These are phyloP conservation scores for Syrista parreyssii DNA, from an alignment of 2,888 invertebrate species.

Conservation along the genomic window DNA sequence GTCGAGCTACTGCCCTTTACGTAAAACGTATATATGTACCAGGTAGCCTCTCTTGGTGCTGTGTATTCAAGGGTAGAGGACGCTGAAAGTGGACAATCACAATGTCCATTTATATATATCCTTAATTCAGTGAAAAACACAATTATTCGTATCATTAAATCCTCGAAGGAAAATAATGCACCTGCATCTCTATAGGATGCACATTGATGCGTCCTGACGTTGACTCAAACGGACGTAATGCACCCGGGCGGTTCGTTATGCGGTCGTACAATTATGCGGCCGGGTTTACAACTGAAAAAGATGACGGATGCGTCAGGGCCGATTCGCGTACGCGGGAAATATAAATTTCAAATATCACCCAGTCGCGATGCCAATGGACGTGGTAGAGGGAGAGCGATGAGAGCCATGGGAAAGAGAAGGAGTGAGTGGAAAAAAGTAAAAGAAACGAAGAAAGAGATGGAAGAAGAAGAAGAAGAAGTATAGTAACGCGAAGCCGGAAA, in stretches of 20 bases:
- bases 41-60: not conserved
- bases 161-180: not conserved
- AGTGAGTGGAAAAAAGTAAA: not conserved
- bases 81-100: not conserved
- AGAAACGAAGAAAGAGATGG: conserved; percentile 1
- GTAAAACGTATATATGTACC: not conserved
- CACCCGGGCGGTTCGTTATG: conserved; percentile 28
- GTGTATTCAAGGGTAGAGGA: not conserved
- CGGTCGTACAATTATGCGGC: conserved; percentile 48
- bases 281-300: conserved; percentile 50
- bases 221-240: not conserved
- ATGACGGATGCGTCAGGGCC: conserved; percentile 53
- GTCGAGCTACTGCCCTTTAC: not conserved
- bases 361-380: conserved; percentile 28
- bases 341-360: conserved; percentile 55
- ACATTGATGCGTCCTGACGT: not conserved
- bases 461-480: not conserved
- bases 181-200: not conserved
- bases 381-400: not conserved
- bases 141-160: not conserved
- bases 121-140: not conserved
- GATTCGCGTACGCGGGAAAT: conserved; percentile 46
- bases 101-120: not conserved
- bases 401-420: not conserved
- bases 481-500: not conserved